Conservation (phyloP, 2,113 vertebrate species). For the Casuarius casuarius region DNA sequence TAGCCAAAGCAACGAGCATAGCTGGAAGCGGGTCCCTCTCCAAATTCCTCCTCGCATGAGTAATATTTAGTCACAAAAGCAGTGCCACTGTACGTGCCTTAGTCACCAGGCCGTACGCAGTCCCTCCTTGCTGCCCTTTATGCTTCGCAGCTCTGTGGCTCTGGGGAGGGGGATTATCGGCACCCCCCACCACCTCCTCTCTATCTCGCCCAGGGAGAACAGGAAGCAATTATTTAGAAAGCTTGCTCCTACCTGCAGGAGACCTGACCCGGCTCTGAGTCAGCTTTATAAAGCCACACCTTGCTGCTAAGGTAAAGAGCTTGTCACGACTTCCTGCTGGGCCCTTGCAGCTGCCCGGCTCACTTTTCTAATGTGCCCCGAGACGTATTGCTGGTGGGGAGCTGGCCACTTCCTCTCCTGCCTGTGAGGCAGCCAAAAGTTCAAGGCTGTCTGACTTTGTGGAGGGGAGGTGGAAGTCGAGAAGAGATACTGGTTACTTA, state of each 20-base stretch:
- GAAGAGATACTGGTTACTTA: neutral
- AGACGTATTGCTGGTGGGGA: too few species aligned
- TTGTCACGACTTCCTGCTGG: constrained; percentile 47
- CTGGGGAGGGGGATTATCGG: constrained; percentile 10
- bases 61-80: constrained; percentile 56
- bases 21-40: neutral
- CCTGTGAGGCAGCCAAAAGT: neutral
- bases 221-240: constrained; percentile 34
- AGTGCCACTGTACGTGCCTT: neutral
- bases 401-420: neutral
- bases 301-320: constrained; percentile 63
- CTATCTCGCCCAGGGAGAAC: neutral
- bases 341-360: neutral
- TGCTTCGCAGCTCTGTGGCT: neutral
- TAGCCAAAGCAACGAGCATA: neutral
- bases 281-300: constrained; percentile 55
- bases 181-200: neutral
- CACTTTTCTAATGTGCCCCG: neutral
- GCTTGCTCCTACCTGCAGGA: constrained; percentile 22
- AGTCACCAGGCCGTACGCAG: constrained; percentile 22
- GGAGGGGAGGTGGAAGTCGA: too few species aligned
- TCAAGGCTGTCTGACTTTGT: neutral
- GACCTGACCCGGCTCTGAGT: constrained; percentile 60
- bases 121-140: neutral
- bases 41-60: constrained; percentile 47